Conservation (phyloP, 2,888 invertebrate genomes). For the Imbricaverruca yamaguchii region DNA sequence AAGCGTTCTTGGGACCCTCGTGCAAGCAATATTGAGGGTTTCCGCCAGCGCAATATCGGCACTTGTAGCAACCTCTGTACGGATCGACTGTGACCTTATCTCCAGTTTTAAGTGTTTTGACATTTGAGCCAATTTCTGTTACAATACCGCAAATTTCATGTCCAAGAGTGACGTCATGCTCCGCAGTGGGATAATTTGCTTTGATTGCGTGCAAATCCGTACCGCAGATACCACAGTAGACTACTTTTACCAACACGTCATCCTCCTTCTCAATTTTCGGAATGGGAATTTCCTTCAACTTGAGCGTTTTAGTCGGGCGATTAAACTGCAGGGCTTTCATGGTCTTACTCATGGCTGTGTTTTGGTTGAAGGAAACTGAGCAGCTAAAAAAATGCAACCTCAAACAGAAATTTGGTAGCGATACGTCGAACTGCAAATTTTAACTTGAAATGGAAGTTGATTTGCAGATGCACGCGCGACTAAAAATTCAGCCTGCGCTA, state of each 20-base stretch:
- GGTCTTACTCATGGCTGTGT: neutral
- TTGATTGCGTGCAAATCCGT: constrained; percentile 64
- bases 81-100: constrained; percentile 60
- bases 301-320: constrained; percentile 1
- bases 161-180: constrained; percentile 51
- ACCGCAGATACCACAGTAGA: constrained; percentile 62
- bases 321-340: constrained; percentile 7
- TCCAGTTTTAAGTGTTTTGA: constrained; percentile 52
- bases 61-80: constrained; percentile 56
- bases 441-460: too few species aligned
- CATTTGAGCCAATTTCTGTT: constrained; percentile 50
- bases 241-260: constrained; percentile 58
- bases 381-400: too few species aligned
- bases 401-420: too few species aligned
- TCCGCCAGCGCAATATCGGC: constrained; percentile 54
- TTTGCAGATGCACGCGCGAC: too few species aligned
- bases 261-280: constrained; percentile 35
- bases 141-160: constrained; percentile 62
- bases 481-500: too few species aligned
- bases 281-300: neutral
- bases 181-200: constrained; percentile 42
- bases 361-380: neutral
- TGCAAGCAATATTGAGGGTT: constrained; percentile 55
- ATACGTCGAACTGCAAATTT: too few species aligned
- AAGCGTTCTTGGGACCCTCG: constrained; percentile 55